A percentile compares a stretch with the other conserved stretches of the same genome.
Evolutionary conservation across 2,888 invertebrate species (phyloP).

Genomic region (Dynastes maya): DNA sequence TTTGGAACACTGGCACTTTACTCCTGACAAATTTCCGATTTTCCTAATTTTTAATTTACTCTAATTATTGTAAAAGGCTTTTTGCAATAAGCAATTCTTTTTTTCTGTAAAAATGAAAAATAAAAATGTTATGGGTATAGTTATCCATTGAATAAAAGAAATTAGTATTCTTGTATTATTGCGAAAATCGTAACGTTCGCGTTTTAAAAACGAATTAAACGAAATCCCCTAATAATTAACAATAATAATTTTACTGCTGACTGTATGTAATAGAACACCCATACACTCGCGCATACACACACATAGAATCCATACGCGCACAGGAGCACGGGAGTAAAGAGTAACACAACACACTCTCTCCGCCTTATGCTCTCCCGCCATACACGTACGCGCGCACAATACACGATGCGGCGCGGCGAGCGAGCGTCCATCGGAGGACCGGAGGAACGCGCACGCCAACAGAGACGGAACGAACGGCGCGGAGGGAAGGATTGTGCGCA

Average conservation of each 20-base stretch:
- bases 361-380: constrained; percentile 44
- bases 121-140: no score
- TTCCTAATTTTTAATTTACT: no score
- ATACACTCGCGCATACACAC: constrained; percentile 17
- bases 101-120: no score
- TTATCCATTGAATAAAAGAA: no score
- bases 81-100: no score
- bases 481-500: constrained; percentile 49
- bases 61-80: no score
- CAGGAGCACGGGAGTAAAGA: constrained; percentile 17
- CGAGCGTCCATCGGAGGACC: constrained; percentile 31
- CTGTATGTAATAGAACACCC: neutral
- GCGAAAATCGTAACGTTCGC: neutral
- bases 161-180: no score
- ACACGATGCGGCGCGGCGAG: no score
- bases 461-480: constrained; percentile 30
- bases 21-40: no score
- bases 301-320: constrained; percentile 7
- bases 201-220: neutral
- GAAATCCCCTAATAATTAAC: no score
- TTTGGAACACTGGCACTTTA: no score
- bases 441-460: constrained; percentile 45
- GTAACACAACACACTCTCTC: constrained; percentile 30
- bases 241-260: neutral
- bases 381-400: neutral